phyloP scores from a whole-genome alignment of 2,797 vertebrate species.

The Lacerta agilis region DNA sequence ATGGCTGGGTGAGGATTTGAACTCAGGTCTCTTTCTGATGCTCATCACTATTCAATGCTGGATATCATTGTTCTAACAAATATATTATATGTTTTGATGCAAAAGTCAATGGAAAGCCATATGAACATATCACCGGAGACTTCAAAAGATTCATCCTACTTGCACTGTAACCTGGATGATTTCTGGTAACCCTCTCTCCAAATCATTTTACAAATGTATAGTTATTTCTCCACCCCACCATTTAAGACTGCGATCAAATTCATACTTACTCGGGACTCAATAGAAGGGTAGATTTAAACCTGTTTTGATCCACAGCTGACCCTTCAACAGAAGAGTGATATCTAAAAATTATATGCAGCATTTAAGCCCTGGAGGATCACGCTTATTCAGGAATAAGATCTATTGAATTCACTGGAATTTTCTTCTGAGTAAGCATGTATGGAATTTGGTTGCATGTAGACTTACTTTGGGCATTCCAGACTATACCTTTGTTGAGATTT shows the following conservation, averaged over 20 bases:
- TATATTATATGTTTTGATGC: background rate
- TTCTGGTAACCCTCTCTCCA: background rate
- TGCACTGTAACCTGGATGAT: background rate
- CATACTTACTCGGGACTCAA: background rate
- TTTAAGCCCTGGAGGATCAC: too few species aligned
- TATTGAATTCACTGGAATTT: too few species aligned
- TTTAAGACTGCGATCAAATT: background rate
- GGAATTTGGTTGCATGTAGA: background rate
- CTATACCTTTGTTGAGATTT: too few species aligned
- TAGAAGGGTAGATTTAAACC: background rate
- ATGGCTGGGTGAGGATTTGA: background rate
- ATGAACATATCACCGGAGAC: background rate
- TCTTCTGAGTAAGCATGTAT: background rate
- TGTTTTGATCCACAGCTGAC: background rate
- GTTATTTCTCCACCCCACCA: background rate
- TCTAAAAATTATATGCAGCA: too few species aligned
- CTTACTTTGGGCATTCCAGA: too few species aligned
- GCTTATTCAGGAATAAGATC: too few species aligned
- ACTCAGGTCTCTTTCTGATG: background rate
- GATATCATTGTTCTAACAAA: background rate
- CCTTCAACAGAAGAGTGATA: background rate
- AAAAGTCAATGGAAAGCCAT: background rate
- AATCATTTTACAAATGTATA: background rate
- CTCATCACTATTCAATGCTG: background rate
- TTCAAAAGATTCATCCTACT: background rate